A percentile compares a stretch with the other conserved stretches of the same genome.
phyloP scores from a whole-genome alignment of 2,797 vertebrate species.

The Lacerta bilineata region DNA sequence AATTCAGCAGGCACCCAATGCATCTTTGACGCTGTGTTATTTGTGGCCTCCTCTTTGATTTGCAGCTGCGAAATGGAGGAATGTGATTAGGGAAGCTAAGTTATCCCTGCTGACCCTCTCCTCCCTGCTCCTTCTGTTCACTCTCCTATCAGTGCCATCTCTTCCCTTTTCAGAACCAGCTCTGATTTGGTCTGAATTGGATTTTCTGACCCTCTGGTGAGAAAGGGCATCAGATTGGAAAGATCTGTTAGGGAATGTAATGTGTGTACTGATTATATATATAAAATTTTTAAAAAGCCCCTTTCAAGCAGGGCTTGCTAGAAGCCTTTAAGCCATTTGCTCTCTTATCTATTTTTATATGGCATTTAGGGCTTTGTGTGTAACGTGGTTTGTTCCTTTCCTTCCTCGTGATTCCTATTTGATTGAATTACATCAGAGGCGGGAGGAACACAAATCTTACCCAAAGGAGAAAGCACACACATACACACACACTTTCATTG shows the following conservation, averaged over 20 bases:
- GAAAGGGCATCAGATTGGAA: conserved; percentile 34
- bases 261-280: conserved; percentile 37
- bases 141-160: conserved; percentile 22
- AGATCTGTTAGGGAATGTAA: conserved; percentile 43
- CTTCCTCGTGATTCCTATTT: conserved; percentile 50
- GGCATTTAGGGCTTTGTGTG: conserved; percentile 77
- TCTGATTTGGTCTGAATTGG: conserved; percentile 51
- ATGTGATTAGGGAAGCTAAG: conserved; percentile 26
- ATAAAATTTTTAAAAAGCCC: not conserved
- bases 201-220: conserved; percentile 63
- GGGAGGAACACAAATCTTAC: conserved; percentile 50
- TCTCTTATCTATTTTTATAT: conserved; percentile 82
- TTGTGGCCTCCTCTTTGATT: conserved; percentile 53
- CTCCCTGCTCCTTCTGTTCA: not conserved
- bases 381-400: conserved; percentile 54
- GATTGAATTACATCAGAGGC: conserved; percentile 73
- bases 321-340: conserved; percentile 79
- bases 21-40: conserved; percentile 57
- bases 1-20: conserved; percentile 61
- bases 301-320: conserved; percentile 66
- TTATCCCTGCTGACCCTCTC: not conserved
- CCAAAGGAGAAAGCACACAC: conserved; percentile 11
- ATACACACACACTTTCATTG: not conserved
- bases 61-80: conserved; percentile 36
- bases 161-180: conserved; percentile 25